Evolutionary conservation across 2,113 vertebrate genomes (phyloP), one percentile per base, ranked within the genome.

Genomic region (Arothron firmamentum): DNA sequence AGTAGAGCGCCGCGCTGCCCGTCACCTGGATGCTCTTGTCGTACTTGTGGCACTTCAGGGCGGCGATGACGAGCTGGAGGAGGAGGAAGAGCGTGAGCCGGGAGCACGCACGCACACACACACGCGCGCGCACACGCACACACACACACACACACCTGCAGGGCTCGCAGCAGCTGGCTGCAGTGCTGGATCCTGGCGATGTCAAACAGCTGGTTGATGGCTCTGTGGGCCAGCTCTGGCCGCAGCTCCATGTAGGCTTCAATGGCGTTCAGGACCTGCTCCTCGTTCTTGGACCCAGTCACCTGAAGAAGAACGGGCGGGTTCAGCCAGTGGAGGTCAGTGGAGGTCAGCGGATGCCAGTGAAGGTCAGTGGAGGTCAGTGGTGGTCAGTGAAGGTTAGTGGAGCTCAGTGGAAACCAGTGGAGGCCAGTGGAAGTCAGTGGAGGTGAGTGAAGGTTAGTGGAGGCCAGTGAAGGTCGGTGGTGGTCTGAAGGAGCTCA

Each of bases 21-120:
- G 96, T 98, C 87, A 98, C 96, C 79, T 99, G 97, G 63, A 99
- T 94, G 77, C 94, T 97, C 74, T 97, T 98, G 69, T 99, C 95
- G 1, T 95, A 95, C 67, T 98, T 98, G 85, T 99, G 95, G 85
- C 94, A 96, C 85, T 93, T 97, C 60, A 99, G 86, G 6, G 96
- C 97, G 2, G 93, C 88, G 58, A 99, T 98, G 70, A 99, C 96
- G 67, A 99, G 89, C 97, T 99, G 72, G 9, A 49, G 52, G 17
- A 11, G 65, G 14, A 59, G 15, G 42, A 43, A 12, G 34, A 38
- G 34, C 34, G 34, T 38, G 3, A 38, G 9, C 8, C 5, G 6
- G 25, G 25, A 7, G 25, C 25, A 7, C 25, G 6, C 25, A 28
- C 25, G 4, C 25, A 7, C 25, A 28, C 25, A 28, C 25, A 28